phyloP scores from a whole-genome alignment of 2,113 vertebrate genomes.

The Calyptomena viridis region DNA sequence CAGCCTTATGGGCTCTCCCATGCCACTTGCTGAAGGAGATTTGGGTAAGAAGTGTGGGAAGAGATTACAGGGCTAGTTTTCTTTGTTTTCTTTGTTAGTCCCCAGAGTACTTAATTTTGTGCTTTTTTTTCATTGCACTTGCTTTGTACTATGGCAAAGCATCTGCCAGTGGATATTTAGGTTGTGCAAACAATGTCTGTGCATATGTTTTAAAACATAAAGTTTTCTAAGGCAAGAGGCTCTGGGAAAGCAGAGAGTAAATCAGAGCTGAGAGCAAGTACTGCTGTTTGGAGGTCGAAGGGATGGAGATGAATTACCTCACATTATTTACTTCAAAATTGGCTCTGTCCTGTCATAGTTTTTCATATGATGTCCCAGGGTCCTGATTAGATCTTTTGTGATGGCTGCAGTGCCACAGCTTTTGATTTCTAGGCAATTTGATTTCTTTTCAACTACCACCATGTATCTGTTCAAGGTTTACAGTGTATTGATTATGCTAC shows the following conservation, averaged over 20 bases:
- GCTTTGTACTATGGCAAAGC: neutral
- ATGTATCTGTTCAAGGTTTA: neutral
- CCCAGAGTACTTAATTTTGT: neutral
- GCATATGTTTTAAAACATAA: neutral
- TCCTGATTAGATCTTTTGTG: neutral
- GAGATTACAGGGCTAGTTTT: conserved; percentile 8
- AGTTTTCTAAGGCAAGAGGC: neutral
- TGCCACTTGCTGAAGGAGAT: conserved; percentile 51
- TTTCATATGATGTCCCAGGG: neutral
- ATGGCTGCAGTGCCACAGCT: neutral
- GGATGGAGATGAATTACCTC: neutral
- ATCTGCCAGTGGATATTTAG: neutral
- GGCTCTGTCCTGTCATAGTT: neutral
- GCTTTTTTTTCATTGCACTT: neutral
- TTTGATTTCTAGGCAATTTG: neutral
- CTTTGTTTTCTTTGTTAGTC: conserved; percentile 52
- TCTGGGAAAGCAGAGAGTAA: neutral
- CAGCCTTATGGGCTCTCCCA: conserved; percentile 5
- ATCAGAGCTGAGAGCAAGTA: neutral
- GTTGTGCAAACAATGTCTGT: neutral
- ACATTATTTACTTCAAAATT: neutral
- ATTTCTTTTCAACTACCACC: neutral
- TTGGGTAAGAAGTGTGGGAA: conserved; percentile 65
- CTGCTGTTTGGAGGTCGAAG: neutral
- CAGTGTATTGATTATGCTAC: neutral